Conservation (phyloP, 2,888 invertebrate genomes). For the Gnatocerus cornutus region DNA sequence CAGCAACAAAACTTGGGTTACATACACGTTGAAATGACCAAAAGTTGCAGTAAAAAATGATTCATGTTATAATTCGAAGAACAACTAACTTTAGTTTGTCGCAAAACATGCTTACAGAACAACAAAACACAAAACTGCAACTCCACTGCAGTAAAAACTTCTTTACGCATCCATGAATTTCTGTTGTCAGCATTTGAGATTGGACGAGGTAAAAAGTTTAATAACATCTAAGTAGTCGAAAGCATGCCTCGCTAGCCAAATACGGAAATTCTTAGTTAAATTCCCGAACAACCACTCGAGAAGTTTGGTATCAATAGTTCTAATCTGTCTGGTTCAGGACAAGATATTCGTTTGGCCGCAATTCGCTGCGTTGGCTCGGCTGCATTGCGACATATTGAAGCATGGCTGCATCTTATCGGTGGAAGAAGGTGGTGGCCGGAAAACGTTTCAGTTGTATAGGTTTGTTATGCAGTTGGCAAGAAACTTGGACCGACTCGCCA, state of each 20-base stretch:
- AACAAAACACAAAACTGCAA: too few relatives aligned
- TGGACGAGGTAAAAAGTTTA: conserved; percentile 37
- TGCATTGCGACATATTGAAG: conserved; percentile 68
- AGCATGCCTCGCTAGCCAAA: conserved; percentile 24
- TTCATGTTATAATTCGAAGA: too few relatives aligned
- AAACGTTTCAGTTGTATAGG: conserved; percentile 53
- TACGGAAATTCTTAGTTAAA: conserved; percentile 33
- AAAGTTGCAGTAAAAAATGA: too few relatives aligned
- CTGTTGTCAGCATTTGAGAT: conserved; percentile 20
- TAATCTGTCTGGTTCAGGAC: conserved; percentile 39
- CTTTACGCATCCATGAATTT: conserved; percentile 28
- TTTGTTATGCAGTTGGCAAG: conserved; percentile 57
- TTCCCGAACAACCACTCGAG: conserved; percentile 32
- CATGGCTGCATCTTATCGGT: conserved; percentile 65
- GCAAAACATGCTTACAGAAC: too few relatives aligned
- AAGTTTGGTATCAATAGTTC: conserved; percentile 37
- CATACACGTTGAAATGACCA: too few relatives aligned
- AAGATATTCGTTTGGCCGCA: conserved; percentile 38
- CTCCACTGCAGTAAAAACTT: conserved; percentile 10
- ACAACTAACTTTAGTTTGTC: too few relatives aligned
- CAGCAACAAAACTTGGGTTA: too few relatives aligned
- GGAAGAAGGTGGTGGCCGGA: conserved; percentile 50
- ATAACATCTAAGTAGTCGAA: conserved; percentile 35
- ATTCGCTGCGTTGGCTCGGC: conserved; percentile 60
- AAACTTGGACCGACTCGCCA: conserved; percentile 45